Percentiles rank a stretch among this genome's conserved stretches.
Conservation (phyloP, 2,888 invertebrate genomes). For the Embidobia sp. region DNA sequence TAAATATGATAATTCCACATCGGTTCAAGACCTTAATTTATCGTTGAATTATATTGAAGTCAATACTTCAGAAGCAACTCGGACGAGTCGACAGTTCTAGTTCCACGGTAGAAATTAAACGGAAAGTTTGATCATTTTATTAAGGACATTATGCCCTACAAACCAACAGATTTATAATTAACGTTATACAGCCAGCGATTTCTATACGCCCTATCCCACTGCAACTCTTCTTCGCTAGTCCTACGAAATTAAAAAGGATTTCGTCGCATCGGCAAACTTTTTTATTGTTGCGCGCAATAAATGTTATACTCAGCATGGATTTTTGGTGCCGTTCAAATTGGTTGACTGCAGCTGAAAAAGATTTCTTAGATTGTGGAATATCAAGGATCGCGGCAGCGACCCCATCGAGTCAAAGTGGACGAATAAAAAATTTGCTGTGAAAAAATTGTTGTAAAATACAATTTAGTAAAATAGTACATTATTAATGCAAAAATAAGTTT, state of each 20-base stretch:
- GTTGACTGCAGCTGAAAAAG: too few species aligned
- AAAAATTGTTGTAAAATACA: too few species aligned
- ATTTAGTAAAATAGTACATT: too few species aligned
- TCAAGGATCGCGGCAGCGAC: too few species aligned
- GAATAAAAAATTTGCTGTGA: too few species aligned
- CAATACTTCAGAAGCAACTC: background rate
- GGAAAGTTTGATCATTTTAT: conserved; percentile 72
- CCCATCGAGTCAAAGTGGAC: too few species aligned
- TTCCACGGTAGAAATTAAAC: conserved; percentile 44
- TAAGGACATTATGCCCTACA: conserved; percentile 68
- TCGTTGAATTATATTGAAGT: conserved; percentile 55
- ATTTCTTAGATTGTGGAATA: too few species aligned
- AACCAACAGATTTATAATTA: conserved; percentile 66
- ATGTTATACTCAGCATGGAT: background rate
- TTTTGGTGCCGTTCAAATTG: too few species aligned
- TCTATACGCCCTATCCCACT: conserved; percentile 8
- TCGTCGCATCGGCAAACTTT: conserved; percentile 36
- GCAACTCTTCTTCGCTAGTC: conserved; percentile 36
- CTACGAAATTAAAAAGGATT: conserved; percentile 53
- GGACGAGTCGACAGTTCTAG: too few species aligned
- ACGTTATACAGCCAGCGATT: conserved; percentile 69
- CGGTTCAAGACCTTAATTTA: conserved; percentile 47
- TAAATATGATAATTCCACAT: conserved; percentile 61
- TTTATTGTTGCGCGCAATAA: conserved; percentile 25
- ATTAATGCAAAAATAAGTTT: too few species aligned